A percentile compares a stretch with the other conserved stretches of the same genome.
Conservation (phyloP, 2,113 vertebrate genomes). For the Pyrgilauda ruficollis region DNA sequence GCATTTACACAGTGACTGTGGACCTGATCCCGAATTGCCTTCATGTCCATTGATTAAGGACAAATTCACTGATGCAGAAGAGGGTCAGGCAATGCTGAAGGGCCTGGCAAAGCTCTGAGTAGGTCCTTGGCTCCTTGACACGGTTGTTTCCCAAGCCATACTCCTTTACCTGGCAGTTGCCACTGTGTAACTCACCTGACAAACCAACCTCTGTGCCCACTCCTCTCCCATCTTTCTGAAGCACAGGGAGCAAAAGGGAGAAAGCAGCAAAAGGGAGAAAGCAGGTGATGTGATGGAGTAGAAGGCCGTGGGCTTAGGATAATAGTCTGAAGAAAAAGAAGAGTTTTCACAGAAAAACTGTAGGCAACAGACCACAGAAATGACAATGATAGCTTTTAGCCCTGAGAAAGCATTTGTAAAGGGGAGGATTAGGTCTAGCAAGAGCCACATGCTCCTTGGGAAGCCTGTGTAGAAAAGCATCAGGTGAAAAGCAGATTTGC, state of each 20-base stretch:
- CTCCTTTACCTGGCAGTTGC: not conserved
- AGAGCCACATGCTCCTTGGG: not conserved
- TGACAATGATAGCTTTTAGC: not conserved
- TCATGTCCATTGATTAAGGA: not conserved
- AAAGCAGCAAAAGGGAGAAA: not conserved
- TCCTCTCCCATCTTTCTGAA: not conserved
- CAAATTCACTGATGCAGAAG: not conserved
- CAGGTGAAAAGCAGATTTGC: constrained; percentile 14
- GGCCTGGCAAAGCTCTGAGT: not conserved
- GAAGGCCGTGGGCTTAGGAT: not conserved
- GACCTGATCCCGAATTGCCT: fast-evolving
- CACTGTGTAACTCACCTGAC: not conserved
- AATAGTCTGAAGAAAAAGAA: not conserved
- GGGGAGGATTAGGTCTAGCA: not conserved
- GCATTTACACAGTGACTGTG: not conserved
- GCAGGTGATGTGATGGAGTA: not conserved
- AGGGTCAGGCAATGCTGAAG: not conserved
- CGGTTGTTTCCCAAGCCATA: not conserved
- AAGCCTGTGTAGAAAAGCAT: not conserved
- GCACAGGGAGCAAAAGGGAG: not conserved
- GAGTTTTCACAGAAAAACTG: not conserved
- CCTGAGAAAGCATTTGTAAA: not conserved
- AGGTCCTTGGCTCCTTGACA: not conserved
- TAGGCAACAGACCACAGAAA: not conserved
- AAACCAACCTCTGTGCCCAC: not conserved